Evolutionary conservation across 2,888 invertebrate genomes (phyloP).

Genomic region (Leptinotarsa juncta): DNA sequence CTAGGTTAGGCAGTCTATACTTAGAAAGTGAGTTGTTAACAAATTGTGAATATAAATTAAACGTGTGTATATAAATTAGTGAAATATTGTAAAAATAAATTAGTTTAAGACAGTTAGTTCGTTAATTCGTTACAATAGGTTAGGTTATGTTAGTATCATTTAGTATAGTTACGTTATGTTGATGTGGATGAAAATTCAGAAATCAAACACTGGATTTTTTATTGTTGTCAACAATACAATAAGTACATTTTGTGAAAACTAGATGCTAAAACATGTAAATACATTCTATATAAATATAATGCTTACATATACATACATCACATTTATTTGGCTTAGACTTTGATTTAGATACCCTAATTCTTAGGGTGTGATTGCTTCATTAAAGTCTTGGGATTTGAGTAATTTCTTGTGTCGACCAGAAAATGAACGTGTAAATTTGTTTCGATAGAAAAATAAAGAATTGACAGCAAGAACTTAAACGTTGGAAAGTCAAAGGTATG

Average conservation of each 20-base stretch:
- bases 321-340: constrained; percentile 42
- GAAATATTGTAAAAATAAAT: too few species aligned
- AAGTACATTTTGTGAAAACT: constrained; percentile 45
- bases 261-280: constrained; percentile 45
- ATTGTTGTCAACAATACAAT: constrained; percentile 47
- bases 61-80: too few species aligned
- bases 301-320: constrained; percentile 44
- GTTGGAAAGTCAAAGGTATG: too few species aligned
- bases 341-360: constrained; percentile 29
- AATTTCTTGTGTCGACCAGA: constrained; percentile 2
- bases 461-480: too few species aligned
- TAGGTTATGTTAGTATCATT: too few species aligned
- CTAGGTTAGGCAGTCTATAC: too few species aligned
- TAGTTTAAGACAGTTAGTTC: too few species aligned
- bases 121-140: too few species aligned
- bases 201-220: constrained; percentile 39
- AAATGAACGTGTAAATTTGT: not conserved
- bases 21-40: too few species aligned
- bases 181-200: constrained; percentile 1
- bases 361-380: constrained; percentile 29
- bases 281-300: constrained; percentile 47
- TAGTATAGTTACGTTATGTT: too few species aligned
- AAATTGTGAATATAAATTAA: too few species aligned
- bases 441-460: too few species aligned
- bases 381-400: constrained; percentile 29